Evolutionary conservation across 2,113 vertebrate species (phyloP), one percentile per base, ranked within the genome.

Genomic region (Centrocercus urophasianus): DNA sequence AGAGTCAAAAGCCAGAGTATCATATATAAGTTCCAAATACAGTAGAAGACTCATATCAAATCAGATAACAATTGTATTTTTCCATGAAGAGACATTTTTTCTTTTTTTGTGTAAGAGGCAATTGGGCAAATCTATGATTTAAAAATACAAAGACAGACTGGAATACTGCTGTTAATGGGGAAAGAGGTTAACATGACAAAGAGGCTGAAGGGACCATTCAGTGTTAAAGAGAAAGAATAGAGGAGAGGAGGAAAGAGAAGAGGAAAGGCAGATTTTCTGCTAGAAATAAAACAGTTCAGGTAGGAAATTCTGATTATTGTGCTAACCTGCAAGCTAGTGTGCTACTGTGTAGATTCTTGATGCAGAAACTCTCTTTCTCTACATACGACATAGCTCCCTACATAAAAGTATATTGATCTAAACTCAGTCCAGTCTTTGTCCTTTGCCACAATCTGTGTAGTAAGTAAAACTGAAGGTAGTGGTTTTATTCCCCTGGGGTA

Each of bases 331-430:
- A 63, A 10, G 72, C 32, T 79, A 78, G 27, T n/a, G 25, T 77
- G 10, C 32, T 79, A 78, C 24, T n/a, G 25, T 77, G 10, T 20
- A 83, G 28, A 50, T 65, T 67, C 34, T 63, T 79, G 74, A 72
- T 30, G 32, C 10, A 79, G 40, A 90, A 95, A 24, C 8, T 42
- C 19, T 81, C 10, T 61, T 61, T 80, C 40, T 76, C 14, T 1
- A 1, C 0, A 0, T 63, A 21, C 38, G 25, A 25, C 82, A 79
- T 45, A 73, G 8, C 16, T 79, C 30, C 30, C 4, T 42, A 32
- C 3, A 43, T 13, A 79, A 70, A 69, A 25, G 14, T 69, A 57
- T 81, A 90, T 90, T 27, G 22, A n/a, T 66, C 18, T 25, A 63
- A 60, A 73, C 54, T 85, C 30, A 72, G 21, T 27, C 12, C 25